Percentiles rank a stretch among this genome's conserved stretches.
These are phyloP conservation scores for Onychorhynchus coronatus DNA, from an alignment of 2,113 vertebrate species.

Conservation along the genomic window DNA sequence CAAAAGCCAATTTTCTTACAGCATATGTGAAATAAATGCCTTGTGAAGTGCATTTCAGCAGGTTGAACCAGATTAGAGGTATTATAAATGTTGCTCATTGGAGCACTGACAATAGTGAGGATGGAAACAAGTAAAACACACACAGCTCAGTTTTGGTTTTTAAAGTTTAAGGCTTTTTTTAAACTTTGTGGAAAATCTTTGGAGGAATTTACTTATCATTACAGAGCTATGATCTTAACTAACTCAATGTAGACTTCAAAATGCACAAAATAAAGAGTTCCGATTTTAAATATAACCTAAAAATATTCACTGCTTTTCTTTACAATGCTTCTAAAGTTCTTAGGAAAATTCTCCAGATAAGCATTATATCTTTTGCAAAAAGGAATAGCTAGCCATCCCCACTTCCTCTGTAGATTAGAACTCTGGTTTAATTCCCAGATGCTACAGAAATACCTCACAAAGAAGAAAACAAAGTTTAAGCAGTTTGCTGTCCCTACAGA, in stretches of 20 bases:
- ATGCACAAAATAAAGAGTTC: background rate
- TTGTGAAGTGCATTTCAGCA: background rate
- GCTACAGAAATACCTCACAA: constrained; percentile 6
- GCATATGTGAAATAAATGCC: background rate
- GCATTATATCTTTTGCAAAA: background rate
- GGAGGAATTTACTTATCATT: background rate
- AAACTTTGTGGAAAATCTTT: background rate
- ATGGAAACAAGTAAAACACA: background rate
- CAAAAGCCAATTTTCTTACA: background rate
- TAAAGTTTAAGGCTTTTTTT: background rate
- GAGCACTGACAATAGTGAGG: background rate
- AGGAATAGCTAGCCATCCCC: background rate
- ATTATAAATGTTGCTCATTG: background rate
- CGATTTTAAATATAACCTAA: background rate
- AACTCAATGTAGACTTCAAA: background rate
- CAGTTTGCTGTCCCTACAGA: constrained; percentile 6
- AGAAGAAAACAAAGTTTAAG: constrained; percentile 24
- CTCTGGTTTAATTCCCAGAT: constrained; percentile 3
- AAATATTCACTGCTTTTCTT: background rate
- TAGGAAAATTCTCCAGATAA: background rate
- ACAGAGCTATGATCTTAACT: background rate
- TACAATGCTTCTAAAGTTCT: constrained; percentile 1
- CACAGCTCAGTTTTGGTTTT: background rate
- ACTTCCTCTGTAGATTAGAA: background rate
- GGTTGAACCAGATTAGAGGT: background rate